Evolutionary conservation across 2,888 invertebrate genomes (phyloP).

Genomic region (Cosmia pyralina): DNA sequence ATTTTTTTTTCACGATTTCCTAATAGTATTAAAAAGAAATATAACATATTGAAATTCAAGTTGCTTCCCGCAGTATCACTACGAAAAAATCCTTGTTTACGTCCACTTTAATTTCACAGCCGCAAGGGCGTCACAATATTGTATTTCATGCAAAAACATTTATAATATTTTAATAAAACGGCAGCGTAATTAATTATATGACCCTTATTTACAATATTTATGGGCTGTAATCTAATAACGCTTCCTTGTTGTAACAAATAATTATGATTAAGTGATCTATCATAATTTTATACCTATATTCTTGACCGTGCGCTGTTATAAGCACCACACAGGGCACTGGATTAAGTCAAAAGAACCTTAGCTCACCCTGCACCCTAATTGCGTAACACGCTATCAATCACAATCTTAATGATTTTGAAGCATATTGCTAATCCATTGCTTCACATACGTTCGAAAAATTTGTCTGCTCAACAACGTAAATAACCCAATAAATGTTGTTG

Average conservation of each 20-base stretch:
- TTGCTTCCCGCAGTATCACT: no score
- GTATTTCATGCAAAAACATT: background rate
- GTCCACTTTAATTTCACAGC: background rate
- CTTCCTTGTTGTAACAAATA: background rate
- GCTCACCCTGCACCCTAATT: no score
- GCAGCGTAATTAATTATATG: slow-evolving; percentile 22
- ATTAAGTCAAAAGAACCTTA: no score
- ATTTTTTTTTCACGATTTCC: no score
- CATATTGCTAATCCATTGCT: no score
- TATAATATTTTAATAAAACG: slow-evolving; percentile 4
- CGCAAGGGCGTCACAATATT: background rate
- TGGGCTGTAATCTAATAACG: slow-evolving; percentile 17
- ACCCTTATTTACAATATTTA: slow-evolving; percentile 27
- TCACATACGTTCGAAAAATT: no score
- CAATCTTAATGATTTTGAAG: no score
- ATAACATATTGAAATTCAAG: background rate
- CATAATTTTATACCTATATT: background rate
- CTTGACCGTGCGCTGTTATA: background rate
- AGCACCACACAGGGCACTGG: background rate
- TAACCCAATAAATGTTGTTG: no score
- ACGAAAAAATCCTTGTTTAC: background rate
- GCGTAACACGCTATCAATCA: no score
- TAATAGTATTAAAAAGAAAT: background rate
- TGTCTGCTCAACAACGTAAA: no score
- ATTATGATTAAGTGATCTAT: background rate